Conservation (phyloP, 2,797 vertebrate species). For the Yasuhikotakia modesta region DNA sequence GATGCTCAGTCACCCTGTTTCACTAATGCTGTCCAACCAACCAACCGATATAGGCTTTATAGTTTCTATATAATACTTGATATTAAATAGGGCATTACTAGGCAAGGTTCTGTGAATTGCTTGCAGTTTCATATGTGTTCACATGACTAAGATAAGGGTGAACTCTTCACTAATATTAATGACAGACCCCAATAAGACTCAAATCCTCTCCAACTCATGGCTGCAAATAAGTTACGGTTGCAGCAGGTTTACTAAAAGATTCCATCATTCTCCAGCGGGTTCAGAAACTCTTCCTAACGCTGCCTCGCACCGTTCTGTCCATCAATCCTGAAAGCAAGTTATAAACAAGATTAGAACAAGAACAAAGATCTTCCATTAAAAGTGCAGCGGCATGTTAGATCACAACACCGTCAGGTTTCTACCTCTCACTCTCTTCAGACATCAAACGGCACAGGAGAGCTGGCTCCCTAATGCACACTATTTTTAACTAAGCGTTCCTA, state of each 20-base stretch:
- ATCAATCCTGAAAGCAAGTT: constrained; percentile 60
- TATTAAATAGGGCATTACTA: constrained; percentile 70
- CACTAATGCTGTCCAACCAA: constrained; percentile 78
- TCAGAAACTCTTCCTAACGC: constrained; percentile 57
- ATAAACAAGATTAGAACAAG: constrained; percentile 59
- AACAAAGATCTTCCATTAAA: constrained; percentile 71
- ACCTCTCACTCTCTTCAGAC: constrained; percentile 75
- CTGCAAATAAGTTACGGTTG: constrained; percentile 69
- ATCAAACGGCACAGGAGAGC: constrained; percentile 81
- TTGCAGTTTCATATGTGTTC: constrained; percentile 68
- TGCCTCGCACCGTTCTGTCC: constrained; percentile 59
- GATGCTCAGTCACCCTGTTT: constrained; percentile 67
- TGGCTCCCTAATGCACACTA: constrained; percentile 80
- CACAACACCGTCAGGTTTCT: constrained; percentile 68
- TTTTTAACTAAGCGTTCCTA: constrained; percentile 85
- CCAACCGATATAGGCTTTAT: constrained; percentile 76
- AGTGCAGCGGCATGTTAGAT: constrained; percentile 70
- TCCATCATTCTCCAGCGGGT: constrained; percentile 51
- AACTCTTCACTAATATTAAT: constrained; percentile 76
- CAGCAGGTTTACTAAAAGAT: constrained; percentile 66
- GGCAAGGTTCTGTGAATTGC: constrained; percentile 58
- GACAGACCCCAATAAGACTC: constrained; percentile 72
- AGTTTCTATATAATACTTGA: constrained; percentile 80
- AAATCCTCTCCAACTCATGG: constrained; percentile 63
- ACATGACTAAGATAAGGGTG: constrained; percentile 73